Conservation (phyloP, 23 tunicate genomes). For the Halocynthia aurantium region DNA sequence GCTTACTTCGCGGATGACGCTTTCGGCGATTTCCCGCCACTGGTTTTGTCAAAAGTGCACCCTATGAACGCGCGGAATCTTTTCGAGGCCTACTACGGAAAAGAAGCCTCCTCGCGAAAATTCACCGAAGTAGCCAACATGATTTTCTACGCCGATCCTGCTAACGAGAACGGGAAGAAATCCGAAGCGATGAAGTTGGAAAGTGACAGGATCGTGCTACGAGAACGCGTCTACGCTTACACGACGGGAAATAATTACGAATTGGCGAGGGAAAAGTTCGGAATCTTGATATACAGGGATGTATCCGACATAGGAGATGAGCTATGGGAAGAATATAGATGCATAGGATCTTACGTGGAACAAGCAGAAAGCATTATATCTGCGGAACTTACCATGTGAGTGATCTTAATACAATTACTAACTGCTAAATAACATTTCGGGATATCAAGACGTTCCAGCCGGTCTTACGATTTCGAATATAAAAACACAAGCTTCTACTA, state of each 20-base stretch:
- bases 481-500: no score
- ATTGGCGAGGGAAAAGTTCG: slow-evolving; percentile 38
- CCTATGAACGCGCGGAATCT: slow-evolving; percentile 21
- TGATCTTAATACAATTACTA: neutral
- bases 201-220: slow-evolving; percentile 19
- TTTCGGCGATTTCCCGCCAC: neutral
- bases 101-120: slow-evolving; percentile 21
- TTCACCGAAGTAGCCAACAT: slow-evolving; percentile 10
- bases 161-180: neutral
- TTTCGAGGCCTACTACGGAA: slow-evolving; percentile 26
- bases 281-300: slow-evolving; percentile 31
- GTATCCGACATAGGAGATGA: slow-evolving; percentile 4
- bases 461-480: no score
- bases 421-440: no score
- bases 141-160: slow-evolving; percentile 42
- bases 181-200: neutral
- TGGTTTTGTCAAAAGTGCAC: slow-evolving; percentile 13
- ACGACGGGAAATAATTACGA: slow-evolving; percentile 25
- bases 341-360: slow-evolving; percentile 8
- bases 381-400: slow-evolving; percentile 37
- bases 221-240: slow-evolving; percentile 30
- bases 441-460: no score
- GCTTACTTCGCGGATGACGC: slow-evolving; percentile 50
- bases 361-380: slow-evolving; percentile 11
- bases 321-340: slow-evolving; percentile 18